Evolutionary conservation across 2,113 vertebrate genomes (phyloP).

Genomic region (Ictidomys tridecemlineatus): DNA sequence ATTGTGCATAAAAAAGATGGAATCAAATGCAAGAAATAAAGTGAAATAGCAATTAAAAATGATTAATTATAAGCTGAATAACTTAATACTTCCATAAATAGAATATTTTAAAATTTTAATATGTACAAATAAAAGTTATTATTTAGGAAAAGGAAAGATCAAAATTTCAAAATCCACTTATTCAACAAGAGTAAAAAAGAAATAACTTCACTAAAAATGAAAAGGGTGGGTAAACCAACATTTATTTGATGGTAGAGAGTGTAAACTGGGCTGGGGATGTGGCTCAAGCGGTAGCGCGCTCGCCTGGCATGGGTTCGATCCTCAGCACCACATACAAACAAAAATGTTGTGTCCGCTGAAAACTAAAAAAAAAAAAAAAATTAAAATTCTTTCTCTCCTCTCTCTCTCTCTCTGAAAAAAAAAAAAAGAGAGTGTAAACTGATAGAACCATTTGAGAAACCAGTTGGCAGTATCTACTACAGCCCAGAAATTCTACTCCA

Average conservation of each 20-base stretch:
- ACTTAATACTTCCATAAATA: neutral
- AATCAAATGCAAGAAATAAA: neutral
- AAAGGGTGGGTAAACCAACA: neutral
- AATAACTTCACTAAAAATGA: neutral
- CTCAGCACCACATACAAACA: too few relatives aligned
- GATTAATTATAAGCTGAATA: neutral
- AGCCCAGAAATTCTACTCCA: neutral
- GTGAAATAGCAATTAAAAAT: neutral
- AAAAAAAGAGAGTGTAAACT: neutral
- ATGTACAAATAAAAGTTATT: neutral
- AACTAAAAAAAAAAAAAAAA: too few relatives aligned
- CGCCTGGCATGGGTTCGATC: too few relatives aligned
- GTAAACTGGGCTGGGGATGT: neutral
- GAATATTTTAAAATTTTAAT: neutral
- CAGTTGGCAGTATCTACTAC: neutral
- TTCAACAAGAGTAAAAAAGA: constrained; percentile 13
- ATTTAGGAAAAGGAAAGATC: neutral
- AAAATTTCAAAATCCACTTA: neutral
- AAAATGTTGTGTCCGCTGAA: too few relatives aligned
- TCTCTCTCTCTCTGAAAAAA: too few relatives aligned
- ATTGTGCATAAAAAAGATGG: neutral
- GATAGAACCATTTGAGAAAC: neutral
- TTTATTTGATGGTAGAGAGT: neutral
- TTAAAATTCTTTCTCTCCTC: too few relatives aligned
- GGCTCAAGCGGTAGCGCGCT: too few relatives aligned